Conservation (phyloP, 2,797 vertebrate genomes). For the Sebastes diaconus region DNA sequence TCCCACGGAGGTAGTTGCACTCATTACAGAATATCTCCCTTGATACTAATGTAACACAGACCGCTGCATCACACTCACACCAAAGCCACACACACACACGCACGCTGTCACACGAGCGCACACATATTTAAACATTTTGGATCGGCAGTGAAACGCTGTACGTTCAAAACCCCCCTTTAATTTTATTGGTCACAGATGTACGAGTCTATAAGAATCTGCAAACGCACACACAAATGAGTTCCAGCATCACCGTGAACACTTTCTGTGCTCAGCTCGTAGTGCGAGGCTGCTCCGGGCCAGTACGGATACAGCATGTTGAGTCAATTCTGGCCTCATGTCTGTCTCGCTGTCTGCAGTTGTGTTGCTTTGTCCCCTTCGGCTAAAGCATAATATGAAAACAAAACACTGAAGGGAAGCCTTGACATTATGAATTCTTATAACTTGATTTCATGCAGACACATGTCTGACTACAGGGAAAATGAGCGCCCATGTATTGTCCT, state of each 20-base stretch:
- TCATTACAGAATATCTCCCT: slow-evolving; percentile 73
- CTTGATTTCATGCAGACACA: slow-evolving; percentile 30
- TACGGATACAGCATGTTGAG: slow-evolving; percentile 32
- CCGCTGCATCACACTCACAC: slow-evolving; percentile 52
- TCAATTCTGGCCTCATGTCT: slow-evolving; percentile 39
- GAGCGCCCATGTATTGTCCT: slow-evolving; percentile 8
- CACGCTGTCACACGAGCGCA: slow-evolving; percentile 35
- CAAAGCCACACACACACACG: slow-evolving; percentile 19
- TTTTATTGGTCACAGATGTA: slow-evolving; percentile 77
- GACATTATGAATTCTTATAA: slow-evolving; percentile 22
- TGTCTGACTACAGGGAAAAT: slow-evolving; percentile 2
- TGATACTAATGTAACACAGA: slow-evolving; percentile 73
- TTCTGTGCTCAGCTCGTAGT: slow-evolving; percentile 1
- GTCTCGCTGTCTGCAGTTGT: slow-evolving; percentile 40
- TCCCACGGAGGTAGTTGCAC: slow-evolving; percentile 87
- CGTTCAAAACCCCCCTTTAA: slow-evolving; percentile 25
- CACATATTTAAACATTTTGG: slow-evolving; percentile 49
- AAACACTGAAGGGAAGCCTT: slow-evolving; percentile 29
- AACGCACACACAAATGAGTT: slow-evolving; percentile 54
- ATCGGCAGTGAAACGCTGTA: slow-evolving; percentile 41
- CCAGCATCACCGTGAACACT: slow-evolving; percentile 22
- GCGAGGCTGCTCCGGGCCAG: slow-evolving; percentile 24
- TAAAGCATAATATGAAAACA: slow-evolving; percentile 44
- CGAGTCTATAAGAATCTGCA: slow-evolving; percentile 62
- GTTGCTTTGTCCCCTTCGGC: slow-evolving; percentile 22